Base-by-base conservation (phyloP, 1,140 invertebrate genomes). In the Copidosoma floridanum region DNA sequence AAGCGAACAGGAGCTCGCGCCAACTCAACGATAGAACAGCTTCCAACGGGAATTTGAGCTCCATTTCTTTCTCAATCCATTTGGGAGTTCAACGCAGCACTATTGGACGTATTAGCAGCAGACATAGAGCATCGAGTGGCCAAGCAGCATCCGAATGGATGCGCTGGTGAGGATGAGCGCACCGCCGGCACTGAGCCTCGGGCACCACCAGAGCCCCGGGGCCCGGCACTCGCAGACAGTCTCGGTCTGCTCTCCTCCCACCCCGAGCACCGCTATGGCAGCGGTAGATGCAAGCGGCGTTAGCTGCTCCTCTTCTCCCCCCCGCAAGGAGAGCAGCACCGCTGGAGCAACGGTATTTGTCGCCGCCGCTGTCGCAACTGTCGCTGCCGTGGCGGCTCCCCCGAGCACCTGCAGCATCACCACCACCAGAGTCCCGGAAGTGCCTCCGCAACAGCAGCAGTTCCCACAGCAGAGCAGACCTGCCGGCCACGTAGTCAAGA, bases 271-370 rank as follows among this genome's bases (percentile, higher is more conserved):
- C n/a, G n/a, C n/a, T n/a, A n/a, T n/a, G n/a, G n/a, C 27, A 12
- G 21, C 35, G 12, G 23, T 18, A 21, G 3, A n/a, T n/a, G 1
- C 35, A 7, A 18, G 6, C 26, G n/a, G 23, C 23, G 10, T 8
- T 46, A 29, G 23, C 23, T 32, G 26, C 12, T 18, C 8, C 18
- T 3, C 35, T 57, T 64, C 55, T 29, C 63, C 66, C 48, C 60
- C 63, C 55, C 41, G 40, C 46, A 50, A 23, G 52, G 61, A 37
- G 68, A 40, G 47, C 51, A n/a, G 32, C 16, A 16, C 1, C 40
- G 65, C 69, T 61, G 75, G 74, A 74, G 78, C 84, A 85, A 86
- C 84, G 84, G 85, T 86, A 85, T 85, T 85, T 72, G 78, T 85
- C 68, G 72, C 68, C 46, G 65, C 64, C 52, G 62, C 64, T 53